Evolutionary conservation across 2,888 invertebrate species (phyloP), one percentile per base, ranked within the genome.

Genomic region (Pollenia griseotomentosa): DNA sequence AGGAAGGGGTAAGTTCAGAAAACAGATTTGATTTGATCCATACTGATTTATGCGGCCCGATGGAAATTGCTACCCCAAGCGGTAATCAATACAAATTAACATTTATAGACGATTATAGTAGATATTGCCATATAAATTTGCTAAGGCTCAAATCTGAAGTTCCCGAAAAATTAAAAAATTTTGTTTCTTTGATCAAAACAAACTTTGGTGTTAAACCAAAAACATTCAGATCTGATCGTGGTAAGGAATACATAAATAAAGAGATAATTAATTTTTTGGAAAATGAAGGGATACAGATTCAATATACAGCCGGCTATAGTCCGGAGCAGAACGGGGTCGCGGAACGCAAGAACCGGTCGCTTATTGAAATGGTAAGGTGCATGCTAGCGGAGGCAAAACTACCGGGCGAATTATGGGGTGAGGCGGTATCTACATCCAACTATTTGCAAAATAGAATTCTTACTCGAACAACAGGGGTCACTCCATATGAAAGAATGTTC

Each of bases 81-180:
- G 63, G 63, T 7, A 80, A 63, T n/a, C 40, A 5, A 42, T 63
- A 80, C 16, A 10, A 63, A 44, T 12, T 71, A 6, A 80, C 80
- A 1, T 80, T 71, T 46, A 80, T 80, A 23, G 80, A 63, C n/a
- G 71, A 71, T 10, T 71, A 53, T 44, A 80, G 74, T 51, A 14
- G 81, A 23, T 74, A 66, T 66, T 74, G 66, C 12, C 2, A 73
- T 8, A 70, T 79, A n/a, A 19, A 70, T 9, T 61, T 80, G 33
- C 11, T 71, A 14, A 75, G 75, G 44, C 3, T 59, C 19, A 82
- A 82, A 33, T 68, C 5, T 10, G 68, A 74, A 19, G 68, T 75
- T 5, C 12, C 51, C 6, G 19, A 23, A 0, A 63, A 14, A 59
- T 16, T 77, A 53, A 68, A 53, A 2, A 23, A 23, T 44, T 75